These are phyloP conservation scores for Nothura maculosa DNA, from an alignment of 2,797 vertebrate species.

Conservation along the genomic window DNA sequence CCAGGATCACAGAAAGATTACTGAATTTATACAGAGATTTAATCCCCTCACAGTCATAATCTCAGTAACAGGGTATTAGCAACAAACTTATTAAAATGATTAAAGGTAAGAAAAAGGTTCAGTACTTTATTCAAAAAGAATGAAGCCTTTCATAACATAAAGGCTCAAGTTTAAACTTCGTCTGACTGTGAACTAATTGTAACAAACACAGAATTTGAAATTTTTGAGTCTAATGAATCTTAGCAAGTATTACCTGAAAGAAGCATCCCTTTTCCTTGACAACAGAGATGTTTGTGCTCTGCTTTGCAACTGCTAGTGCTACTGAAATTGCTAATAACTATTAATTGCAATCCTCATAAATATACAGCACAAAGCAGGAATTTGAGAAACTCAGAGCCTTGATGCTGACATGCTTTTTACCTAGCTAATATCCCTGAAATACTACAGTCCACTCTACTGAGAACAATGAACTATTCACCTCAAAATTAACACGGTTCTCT, in stretches of 20 bases:
- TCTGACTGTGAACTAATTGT: background rate
- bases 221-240: background rate
- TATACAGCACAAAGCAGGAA: background rate
- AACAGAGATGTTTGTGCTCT: background rate
- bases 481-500: rapidly evolving
- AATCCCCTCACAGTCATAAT: background rate
- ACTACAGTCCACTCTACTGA: background rate
- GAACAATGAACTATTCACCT: background rate
- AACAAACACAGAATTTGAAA: background rate
- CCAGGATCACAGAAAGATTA: background rate
- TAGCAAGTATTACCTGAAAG: background rate
- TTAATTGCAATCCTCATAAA: background rate
- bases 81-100: background rate
- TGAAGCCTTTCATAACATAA: background rate
- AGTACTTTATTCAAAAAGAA: background rate
- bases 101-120: background rate
- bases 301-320: background rate
- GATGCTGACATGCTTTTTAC: background rate
- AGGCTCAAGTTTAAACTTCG: background rate
- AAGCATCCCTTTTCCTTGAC: background rate
- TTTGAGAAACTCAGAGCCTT: background rate
- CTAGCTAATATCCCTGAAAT: background rate
- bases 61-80: background rate
- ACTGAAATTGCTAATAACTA: background rate
- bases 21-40: background rate